Percentiles rank a stretch among this genome's conserved stretches.
Evolutionary conservation across 2,797 vertebrate genomes (phyloP).

Genomic region (Tauraco hartlaubi): DNA sequence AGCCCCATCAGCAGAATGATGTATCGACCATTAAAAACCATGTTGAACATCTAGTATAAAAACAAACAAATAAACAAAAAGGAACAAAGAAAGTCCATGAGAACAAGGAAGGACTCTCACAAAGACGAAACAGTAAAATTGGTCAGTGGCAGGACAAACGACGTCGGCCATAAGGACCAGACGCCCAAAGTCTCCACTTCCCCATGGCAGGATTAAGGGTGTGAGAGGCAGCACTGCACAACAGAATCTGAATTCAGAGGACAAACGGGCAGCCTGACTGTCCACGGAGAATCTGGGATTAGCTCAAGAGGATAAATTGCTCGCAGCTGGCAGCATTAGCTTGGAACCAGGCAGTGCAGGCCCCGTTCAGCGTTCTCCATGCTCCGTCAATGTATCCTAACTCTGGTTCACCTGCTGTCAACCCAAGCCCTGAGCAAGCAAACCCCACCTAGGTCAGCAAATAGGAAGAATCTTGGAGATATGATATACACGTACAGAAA

Average conservation of each 20-base stretch:
- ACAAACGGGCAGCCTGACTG: not conserved
- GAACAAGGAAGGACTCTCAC: not conserved
- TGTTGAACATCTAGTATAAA: conserved; percentile 91
- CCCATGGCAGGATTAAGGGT: not conserved
- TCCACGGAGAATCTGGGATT: not conserved
- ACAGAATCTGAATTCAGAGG: not conserved
- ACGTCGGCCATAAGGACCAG: fast-evolving
- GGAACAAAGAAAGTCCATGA: not conserved
- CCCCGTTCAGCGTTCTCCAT: not conserved
- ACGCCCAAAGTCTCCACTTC: not conserved
- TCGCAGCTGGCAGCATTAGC: not conserved
- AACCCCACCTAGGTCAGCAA: not conserved
- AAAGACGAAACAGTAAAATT: not conserved
- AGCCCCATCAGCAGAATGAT: conserved; percentile 97
- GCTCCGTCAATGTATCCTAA: not conserved
- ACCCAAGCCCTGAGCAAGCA: not conserved
- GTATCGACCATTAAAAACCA: conserved; percentile 94
- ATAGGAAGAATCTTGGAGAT: not conserved
- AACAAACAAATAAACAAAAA: not conserved
- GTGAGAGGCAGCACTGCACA: not conserved
- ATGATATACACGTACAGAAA: fast-evolving
- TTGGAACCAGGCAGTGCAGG: not conserved
- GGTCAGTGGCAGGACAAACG: not conserved
- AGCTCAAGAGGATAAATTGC: not conserved
- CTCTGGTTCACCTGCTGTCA: not conserved